Base-by-base conservation (phyloP, 2,888 invertebrate species). In the Tubulanus polymorphus region DNA sequence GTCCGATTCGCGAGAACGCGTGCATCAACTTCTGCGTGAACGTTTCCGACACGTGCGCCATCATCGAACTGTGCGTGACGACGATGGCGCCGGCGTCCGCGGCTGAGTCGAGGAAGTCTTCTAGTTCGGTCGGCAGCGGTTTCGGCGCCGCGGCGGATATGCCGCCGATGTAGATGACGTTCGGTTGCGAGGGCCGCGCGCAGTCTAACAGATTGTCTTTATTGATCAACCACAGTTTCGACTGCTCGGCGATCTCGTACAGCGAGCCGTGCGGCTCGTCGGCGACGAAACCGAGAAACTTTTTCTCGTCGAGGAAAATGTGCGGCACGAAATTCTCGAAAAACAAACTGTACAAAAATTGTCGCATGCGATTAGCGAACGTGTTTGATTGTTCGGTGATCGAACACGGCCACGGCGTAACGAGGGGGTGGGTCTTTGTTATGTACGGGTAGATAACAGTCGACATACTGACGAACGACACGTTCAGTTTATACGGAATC, bases 41-140 rank as follows among this genome's bases (percentile, higher is more conserved):
- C n/a, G 53, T 25, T 2, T 32, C 8, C 2, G 67, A 64, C 1
- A 63, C 2, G 8, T 49, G 18, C 6, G 37, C 25, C 1, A 57
- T 55, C 23, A 57, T 12, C 20, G 61, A 57, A 12, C 68, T 68
- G 51, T 68, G 67, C 2, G 65, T 58, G 23, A 65, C 61, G 3
- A 69, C 15, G 6, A 69, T 59, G 6, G 61, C 63, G 1, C 67
- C 68, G n/a, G n/a, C n/a, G 8, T 63, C n/a, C 23, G 30, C 54
- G 1, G 65, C 60, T 1, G 45, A 47, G 29, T 63, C 53, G 50
- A 66, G 53, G 41, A 66, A 63, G 1, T 50, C 26, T 28, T 60
- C 35, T 12, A 66, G 37, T 8, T 63, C 55, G 3, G 41, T 48
- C 23, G 63, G 56, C 1, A 69, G 54, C 23, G 55, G 55, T 15